Conservation (phyloP, 2,113 vertebrate species). For the Hyperopisus bebe region DNA sequence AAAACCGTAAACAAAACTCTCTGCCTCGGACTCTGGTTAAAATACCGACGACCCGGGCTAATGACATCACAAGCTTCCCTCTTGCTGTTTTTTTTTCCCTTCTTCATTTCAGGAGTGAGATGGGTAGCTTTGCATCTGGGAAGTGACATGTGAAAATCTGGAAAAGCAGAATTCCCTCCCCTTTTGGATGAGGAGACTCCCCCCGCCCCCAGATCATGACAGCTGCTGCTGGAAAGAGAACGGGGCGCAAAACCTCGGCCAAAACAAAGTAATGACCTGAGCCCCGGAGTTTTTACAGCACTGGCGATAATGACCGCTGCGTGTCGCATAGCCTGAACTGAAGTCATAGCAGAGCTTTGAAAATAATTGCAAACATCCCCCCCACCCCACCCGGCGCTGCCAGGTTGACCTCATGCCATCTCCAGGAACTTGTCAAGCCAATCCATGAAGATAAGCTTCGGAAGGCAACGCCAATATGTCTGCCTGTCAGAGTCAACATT, state of each 20-base stretch:
- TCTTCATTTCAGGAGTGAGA: not conserved
- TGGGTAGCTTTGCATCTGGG: not conserved
- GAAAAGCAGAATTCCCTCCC: not conserved
- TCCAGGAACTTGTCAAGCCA: constrained; percentile 9
- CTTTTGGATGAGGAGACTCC: not conserved
- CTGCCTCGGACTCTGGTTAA: not conserved
- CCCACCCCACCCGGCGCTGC: not conserved
- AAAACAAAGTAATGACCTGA: constrained; percentile 5
- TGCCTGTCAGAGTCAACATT: not conserved
- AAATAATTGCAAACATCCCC: constrained; percentile 43
- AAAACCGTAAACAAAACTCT: not conserved
- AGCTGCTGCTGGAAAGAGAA: constrained; percentile 26
- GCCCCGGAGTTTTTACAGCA: constrained; percentile 6
- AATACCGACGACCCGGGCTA: not conserved
- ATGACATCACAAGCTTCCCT: not conserved
- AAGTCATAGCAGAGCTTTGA: constrained; percentile 27
- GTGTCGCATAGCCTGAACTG: not conserved
- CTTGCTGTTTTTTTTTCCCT: not conserved
- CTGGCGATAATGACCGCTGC: constrained; percentile 16
- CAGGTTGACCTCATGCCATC: constrained; percentile 16
- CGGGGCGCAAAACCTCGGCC: not conserved
- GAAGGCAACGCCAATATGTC: not conserved
- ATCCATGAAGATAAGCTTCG: not conserved
- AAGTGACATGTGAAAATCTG: constrained; percentile 17
- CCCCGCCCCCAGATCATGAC: constrained; percentile 15